Conservation (phyloP, 1,140 invertebrate species). For the Agrypnia vestita region DNA sequence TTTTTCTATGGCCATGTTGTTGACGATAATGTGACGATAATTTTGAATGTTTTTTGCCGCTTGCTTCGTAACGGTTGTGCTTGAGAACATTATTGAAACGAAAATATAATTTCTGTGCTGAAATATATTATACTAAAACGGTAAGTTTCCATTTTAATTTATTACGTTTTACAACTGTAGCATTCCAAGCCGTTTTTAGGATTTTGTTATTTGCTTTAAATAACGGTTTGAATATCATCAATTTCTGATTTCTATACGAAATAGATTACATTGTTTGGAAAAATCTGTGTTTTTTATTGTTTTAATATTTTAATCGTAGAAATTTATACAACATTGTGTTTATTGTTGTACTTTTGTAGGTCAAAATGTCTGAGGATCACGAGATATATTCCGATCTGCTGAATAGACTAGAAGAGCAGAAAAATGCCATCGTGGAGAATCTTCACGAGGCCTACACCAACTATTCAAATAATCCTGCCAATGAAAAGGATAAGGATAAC, state of each 20-base stretch:
- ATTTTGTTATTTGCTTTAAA: neutral
- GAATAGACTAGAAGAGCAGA: slow-evolving; percentile 36
- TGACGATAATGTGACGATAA: no score
- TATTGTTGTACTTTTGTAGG: neutral
- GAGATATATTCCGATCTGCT: slow-evolving; percentile 31
- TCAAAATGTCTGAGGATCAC: slow-evolving; percentile 25
- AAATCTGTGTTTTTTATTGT: neutral
- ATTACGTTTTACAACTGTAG: no score
- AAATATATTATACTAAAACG: no score
- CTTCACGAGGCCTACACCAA: slow-evolving; percentile 39
- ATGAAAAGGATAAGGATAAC: neutral
- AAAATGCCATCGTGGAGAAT: slow-evolving; percentile 44
- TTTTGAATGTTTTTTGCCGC: no score
- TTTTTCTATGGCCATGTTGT: no score
- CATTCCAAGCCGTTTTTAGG: no score
- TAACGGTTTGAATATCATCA: neutral
- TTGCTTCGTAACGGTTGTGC: no score
- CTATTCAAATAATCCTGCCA: slow-evolving; percentile 45
- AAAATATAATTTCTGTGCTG: no score
- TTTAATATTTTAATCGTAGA: no score
- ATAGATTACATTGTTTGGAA: neutral
- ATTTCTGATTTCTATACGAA: neutral
- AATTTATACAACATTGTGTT: neutral
- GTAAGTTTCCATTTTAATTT: no score
- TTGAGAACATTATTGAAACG: no score